Evolutionary conservation across 2,113 vertebrate species (phyloP).

Genomic region (Ancistrus triradiatus): DNA sequence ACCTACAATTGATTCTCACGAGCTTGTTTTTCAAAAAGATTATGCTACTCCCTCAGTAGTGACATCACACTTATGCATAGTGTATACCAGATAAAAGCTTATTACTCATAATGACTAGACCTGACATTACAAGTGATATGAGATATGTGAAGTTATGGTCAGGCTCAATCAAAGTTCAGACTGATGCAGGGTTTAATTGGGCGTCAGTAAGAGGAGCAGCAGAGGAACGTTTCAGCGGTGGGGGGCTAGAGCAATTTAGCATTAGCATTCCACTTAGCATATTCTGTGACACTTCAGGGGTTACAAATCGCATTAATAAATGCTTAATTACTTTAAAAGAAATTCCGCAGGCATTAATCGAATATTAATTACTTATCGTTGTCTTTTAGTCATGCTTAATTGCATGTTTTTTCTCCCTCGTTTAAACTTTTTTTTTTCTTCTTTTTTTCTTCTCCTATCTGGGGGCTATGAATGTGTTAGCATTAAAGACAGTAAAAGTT

Average conservation of each 20-base stretch:
- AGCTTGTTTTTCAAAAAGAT: too few relatives aligned
- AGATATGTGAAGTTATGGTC: conserved; percentile 34
- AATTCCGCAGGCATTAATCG: conserved; percentile 72
- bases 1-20: too few relatives aligned
- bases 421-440: conserved; percentile 41
- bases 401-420: conserved; percentile 55
- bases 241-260: conserved; percentile 51
- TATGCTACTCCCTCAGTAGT: too few relatives aligned
- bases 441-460: conserved; percentile 37
- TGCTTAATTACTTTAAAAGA: conserved; percentile 72
- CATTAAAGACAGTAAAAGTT: conserved; percentile 10
- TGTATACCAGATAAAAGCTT: too few relatives aligned
- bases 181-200: conserved; percentile 47
- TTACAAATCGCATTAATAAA: conserved; percentile 74
- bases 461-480: conserved; percentile 40
- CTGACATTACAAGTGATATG: not conserved
- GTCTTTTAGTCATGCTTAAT: conserved; percentile 74
- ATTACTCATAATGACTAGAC: too few relatives aligned
- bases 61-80: too few relatives aligned
- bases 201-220: conserved; percentile 44
- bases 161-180: conserved; percentile 25
- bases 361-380: conserved; percentile 74
- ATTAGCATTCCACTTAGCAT: conserved; percentile 63
- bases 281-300: conserved; percentile 68
- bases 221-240: conserved; percentile 50